Evolutionary conservation across 2,888 invertebrate species (phyloP).

Genomic region (Cenopis cana): DNA sequence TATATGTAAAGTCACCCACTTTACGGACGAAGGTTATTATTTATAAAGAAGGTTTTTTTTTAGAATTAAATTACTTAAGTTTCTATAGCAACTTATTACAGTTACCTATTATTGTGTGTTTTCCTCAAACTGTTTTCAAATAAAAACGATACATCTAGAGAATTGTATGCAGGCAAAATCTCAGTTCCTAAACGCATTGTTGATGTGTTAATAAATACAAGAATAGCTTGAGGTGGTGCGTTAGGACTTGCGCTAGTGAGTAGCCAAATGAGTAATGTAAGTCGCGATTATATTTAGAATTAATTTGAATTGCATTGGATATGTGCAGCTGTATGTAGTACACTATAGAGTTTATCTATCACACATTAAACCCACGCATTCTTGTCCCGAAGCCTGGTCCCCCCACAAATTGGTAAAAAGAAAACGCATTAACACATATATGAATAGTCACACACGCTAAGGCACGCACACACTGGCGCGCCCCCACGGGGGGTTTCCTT

Average conservation of each 20-base stretch:
- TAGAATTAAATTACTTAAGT: no score
- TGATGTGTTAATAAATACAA: no score
- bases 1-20: no score
- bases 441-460: constrained; percentile 76
- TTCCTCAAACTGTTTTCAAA: no score
- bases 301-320: neutral
- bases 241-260: neutral
- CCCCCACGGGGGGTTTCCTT: constrained; percentile 61
- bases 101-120: no score
- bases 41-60: no score
- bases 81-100: no score
- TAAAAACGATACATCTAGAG: no score
- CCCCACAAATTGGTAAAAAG: constrained; percentile 84
- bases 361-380: constrained; percentile 2
- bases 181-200: no score
- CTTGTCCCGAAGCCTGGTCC: constrained; percentile 55
- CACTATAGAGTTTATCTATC: neutral
- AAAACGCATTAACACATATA: constrained; percentile 86
- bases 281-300: neutral
- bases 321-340: neutral
- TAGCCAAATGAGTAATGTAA: neutral
- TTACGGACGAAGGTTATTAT: no score
- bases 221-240: no score
- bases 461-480: constrained; percentile 59
- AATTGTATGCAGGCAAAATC: no score